Base-by-base conservation (phyloP, 1,140 invertebrate species). In the silkworm (Bombyx mori) region DNA sequence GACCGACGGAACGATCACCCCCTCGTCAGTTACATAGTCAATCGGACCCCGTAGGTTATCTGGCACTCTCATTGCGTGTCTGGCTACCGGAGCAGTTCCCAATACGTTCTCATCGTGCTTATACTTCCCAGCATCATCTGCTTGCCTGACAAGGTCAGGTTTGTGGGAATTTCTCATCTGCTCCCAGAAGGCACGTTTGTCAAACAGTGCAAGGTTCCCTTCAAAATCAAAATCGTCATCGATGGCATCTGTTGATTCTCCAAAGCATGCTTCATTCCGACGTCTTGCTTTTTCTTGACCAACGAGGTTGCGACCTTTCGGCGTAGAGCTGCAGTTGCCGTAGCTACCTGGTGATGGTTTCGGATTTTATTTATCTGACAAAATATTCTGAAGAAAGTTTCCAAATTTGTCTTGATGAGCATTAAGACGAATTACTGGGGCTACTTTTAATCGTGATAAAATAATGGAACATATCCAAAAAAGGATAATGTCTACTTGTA, bases 161-260 rank as follows among this genome's bases (percentile, higher is more conserved):
- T 92, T 93, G 50, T 91, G 89, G 10, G 90, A 89, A 63, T 78
- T 79, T 65, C 93, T 92, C 71, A 82, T 77, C 66, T 73, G 64
- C 59, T 95, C 92, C 91, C 92, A 93, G 60, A 91, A 88, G 49
- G 92, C 92, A 81, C 92, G 91, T 88, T 98, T 98, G 85, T 97
- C 94, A 88, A 97, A 97, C 35, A 98, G 86, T 8, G 95, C 95
- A 18, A 97, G 88, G 89, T 97, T 97, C 63, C 95, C 96, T 79
- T 97, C 96, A 91, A 98, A 97, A 89, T 97, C 96, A 90, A 97
- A 98, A 67, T 96, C 95, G 75, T 95, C 91, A 61, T 89, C 81
- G 47, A 88, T 71, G 9, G 89, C 82, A 60, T 89, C 84, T 56
- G 90, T 88, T 1, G 87, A 75, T 43, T 74, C 72, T n/a, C 89